Base-by-base conservation (phyloP, 2,797 vertebrate genomes). In the Gymnothorax javanicus region DNA sequence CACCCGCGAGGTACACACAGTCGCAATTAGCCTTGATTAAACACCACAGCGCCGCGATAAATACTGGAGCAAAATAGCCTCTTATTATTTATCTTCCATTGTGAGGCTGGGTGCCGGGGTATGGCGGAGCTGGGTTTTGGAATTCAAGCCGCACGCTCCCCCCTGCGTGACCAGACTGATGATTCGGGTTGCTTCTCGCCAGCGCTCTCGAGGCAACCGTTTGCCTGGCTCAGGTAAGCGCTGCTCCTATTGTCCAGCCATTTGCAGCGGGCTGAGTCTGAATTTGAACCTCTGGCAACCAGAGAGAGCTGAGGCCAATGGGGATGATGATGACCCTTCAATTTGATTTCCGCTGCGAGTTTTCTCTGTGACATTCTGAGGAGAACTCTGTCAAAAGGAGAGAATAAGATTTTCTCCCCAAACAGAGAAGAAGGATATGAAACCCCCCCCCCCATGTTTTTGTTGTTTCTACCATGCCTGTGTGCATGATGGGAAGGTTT, bases 1-100 rank as follows among this genome's bases (percentile, higher is more conserved):
- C 67, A n/a, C 54, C 67, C 79, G 17, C 56, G 9, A 81, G 85
- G 67, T 83, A 50, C 87, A 64, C 79, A 56, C 79, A 84, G 67
- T n/a, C 83, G 71, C 85, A 85, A 84, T 88, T 86, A 86, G 71
- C 33, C 57, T 75, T 88, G 85, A 88, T 87, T 89, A 89, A 85
- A 89, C 87, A 43, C 20, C 33, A 58, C 86, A 62, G 23, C 84
- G 11, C 83, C 85, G 27, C 83, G 59, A 85, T 87, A 87, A 89
- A 87, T 82, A 87, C 67, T 52, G 11, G 85, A 62, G 82, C 33
- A 43, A 87, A 87, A 83, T 87, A 77, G 60, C 59, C 79, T 77
- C 67, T 83, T 87, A 85, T 86, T 83, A 84, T 87, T 85, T 86
- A 57, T 62, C 58, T 52, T 71, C 50, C 57, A 9, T 62, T 15